Conservation (phyloP, 1,140 invertebrate species). For the Macrotrachela quadricornifera region DNA sequence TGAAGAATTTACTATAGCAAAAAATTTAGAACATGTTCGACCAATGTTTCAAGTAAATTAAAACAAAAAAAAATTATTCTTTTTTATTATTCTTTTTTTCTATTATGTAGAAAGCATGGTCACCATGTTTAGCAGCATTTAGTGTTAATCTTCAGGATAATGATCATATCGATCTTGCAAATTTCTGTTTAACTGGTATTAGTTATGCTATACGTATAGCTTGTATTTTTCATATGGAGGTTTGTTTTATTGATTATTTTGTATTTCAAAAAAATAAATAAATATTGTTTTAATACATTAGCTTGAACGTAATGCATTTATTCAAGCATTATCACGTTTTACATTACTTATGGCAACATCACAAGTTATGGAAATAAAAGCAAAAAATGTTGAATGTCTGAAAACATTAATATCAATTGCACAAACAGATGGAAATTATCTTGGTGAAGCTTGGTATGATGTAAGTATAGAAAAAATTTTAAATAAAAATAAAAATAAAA, state of each 20-base stretch:
- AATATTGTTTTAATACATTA: too few species aligned
- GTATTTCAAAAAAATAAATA: too few species aligned
- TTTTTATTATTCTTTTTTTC: too few species aligned
- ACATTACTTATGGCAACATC: conserved; percentile 70
- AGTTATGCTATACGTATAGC: conserved; percentile 87
- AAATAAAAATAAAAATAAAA: too few species aligned
- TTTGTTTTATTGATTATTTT: too few species aligned
- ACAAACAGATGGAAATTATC: conserved; percentile 75
- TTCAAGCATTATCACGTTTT: conserved; percentile 83
- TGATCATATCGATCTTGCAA: conserved; percentile 80
- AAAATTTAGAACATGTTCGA: conserved; percentile 85
- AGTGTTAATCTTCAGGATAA: conserved; percentile 91
- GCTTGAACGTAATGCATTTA: conserved; percentile 88
- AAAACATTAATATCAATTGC: conserved; percentile 64
- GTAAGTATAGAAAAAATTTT: too few species aligned
- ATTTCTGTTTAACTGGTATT: conserved; percentile 75
- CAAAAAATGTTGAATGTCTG: conserved; percentile 98
- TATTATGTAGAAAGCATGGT: conserved; percentile 50
- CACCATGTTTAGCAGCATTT: conserved; percentile 88
- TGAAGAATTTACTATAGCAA: conserved; percentile 81
- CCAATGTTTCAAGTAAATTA: conserved; percentile 68
- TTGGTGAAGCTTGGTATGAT: conserved; percentile 64
- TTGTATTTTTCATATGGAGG: conserved; percentile 63
- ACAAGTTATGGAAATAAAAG: conserved; percentile 92
- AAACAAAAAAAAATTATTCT: too few species aligned